Evolutionary conservation across 2,888 invertebrate species (phyloP), one percentile per base, ranked within the genome.

Genomic region (Coronaproctus castanopsis): DNA sequence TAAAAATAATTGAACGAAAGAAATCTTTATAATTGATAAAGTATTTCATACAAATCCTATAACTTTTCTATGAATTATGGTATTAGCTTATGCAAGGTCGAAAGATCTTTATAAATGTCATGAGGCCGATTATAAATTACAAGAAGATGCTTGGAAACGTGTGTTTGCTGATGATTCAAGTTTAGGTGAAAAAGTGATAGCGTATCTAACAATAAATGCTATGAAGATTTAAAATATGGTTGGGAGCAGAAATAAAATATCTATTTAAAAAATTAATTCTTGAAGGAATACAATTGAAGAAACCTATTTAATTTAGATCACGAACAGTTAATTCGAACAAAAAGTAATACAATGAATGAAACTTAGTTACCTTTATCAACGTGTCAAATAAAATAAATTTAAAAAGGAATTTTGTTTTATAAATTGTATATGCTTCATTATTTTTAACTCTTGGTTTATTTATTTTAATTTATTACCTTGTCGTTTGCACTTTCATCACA

Each of bases 101-200:
- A 52, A 49, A 5, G 60, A 61, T 22, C 21, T 61, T 14, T 10
- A 48, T 5, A 48, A 56, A 21, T 10, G 59, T 20, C 60, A 60
- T 55, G 55, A 58, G 36, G 62, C 61, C n/a, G 58, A 62, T 52
- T 22, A 20, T 54, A 23, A 50, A 18, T 52, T 62, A 52, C 19
- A 24, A 3, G 57, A 54, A 21, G 53, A 50, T 23, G 61, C 62
- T 49, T 62, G 62, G 62, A 52, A 61, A 57, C 20, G 62, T n/a
- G 57, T 62, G 14, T 53, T 21, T 21, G 59, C 62, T 58, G 48
- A 50, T 20, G 62, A 62, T 51, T 48, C 62, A 22, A 49, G 21
- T 50, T 22, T 62, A 24, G 53, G 55, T 18, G 62, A 62, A 58
- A 52, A 55, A 22, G 21, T 49, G 10, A 24, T 53, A 22, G 61